Percentiles rank a stretch among this genome's conserved stretches.
Conservation (phyloP, 1,140 invertebrate genomes). For the Pectinophora gossypiella region DNA sequence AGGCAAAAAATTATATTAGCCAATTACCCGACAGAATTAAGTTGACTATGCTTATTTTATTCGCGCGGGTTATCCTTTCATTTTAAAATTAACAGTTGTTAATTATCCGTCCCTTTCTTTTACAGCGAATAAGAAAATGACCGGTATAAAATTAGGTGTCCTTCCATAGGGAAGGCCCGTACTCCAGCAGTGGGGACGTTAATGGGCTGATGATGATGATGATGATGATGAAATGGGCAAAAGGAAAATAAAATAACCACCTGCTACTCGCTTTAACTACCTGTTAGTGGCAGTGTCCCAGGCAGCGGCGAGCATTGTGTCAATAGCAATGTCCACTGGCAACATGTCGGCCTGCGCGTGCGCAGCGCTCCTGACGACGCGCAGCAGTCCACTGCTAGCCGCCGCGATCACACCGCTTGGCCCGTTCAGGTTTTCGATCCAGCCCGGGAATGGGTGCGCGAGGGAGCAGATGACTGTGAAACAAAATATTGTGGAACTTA, state of each 20-base stretch:
- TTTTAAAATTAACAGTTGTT: no score
- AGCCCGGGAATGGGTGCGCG: constrained; percentile 16
- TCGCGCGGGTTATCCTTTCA: no score
- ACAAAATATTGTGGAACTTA: no score
- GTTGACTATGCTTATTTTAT: no score
- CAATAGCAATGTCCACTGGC: constrained; percentile 87
- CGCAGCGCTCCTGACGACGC: constrained; percentile 77
- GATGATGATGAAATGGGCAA: no score
- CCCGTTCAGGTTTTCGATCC: constrained; percentile 18
- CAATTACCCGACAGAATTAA: no score
- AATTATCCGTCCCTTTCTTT: no score
- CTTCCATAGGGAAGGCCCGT: no score
- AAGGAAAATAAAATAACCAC: no score
- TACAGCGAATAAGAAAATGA: background rate
- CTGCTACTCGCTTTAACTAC: constrained; percentile 2
- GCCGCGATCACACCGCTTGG: constrained; percentile 52
- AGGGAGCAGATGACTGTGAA: constrained; percentile 18
- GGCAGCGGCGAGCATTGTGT: constrained; percentile 83
- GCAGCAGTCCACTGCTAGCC: constrained; percentile 81
- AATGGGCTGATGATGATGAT: no score
- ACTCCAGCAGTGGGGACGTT: no score
- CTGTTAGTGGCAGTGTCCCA: constrained; percentile 72
- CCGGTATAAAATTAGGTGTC: background rate
- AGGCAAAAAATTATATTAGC: no score
- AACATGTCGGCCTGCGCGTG: constrained; percentile 77